Percentiles rank a stretch among this genome's conserved stretches.
phyloP scores from a whole-genome alignment of 2,797 vertebrate species.

The Nyctibius grandis region DNA sequence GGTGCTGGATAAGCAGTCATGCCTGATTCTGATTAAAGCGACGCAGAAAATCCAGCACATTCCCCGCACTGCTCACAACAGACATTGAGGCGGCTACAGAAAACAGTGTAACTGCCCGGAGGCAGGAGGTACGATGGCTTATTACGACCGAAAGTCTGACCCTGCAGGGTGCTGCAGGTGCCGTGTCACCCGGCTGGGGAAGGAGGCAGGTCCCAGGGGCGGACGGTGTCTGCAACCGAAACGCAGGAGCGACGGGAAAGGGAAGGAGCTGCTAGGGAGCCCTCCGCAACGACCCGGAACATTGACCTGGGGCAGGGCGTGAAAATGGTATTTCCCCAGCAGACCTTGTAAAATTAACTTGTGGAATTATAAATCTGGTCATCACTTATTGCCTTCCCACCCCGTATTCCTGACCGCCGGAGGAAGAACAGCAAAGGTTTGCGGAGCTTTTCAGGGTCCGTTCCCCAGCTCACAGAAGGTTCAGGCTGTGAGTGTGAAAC shows the following conservation, averaged over 20 bases:
- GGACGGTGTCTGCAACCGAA: background rate
- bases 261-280: background rate
- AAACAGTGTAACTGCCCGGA: rapidly evolving
- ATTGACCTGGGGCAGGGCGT: rapidly evolving
- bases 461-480: background rate
- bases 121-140: background rate
- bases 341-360: background rate
- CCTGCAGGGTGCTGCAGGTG: rapidly evolving
- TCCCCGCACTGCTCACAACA: background rate
- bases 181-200: rapidly evolving
- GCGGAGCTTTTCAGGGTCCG: background rate
- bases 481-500: background rate
- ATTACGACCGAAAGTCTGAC: rapidly evolving
- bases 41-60: background rate
- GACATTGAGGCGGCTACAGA: rapidly evolving
- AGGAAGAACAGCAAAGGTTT: background rate
- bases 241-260: background rate
- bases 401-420: rapidly evolving
- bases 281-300: rapidly evolving
- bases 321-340: background rate
- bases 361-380: background rate
- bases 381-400: background rate
- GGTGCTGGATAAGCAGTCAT: background rate
- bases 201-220: background rate
- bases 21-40: rapidly evolving